A percentile compares a stretch with the other conserved stretches of the same genome.
These are phyloP conservation scores for Etheostoma spectabile DNA, from an alignment of 2,113 vertebrate species.

Conservation along the genomic window DNA sequence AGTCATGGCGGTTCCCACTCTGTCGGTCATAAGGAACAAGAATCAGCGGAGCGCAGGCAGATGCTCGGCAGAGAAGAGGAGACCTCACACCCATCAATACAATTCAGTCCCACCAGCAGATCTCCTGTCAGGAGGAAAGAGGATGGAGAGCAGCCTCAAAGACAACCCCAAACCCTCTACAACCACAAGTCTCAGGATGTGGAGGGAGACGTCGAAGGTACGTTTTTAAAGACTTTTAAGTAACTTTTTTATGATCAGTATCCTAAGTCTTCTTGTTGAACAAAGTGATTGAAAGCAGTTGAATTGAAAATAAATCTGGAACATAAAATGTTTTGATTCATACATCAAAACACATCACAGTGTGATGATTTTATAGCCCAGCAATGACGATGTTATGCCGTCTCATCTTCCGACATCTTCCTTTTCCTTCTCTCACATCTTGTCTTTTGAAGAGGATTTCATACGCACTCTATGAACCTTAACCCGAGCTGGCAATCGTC, in stretches of 20 bases:
- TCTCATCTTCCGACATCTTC: slow-evolving; percentile 8
- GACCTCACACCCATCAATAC: slow-evolving; percentile 55
- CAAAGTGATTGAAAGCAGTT: not conserved
- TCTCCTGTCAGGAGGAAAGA: slow-evolving; percentile 73
- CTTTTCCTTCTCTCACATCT: slow-evolving; percentile 60
- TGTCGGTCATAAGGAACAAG: slow-evolving; percentile 20
- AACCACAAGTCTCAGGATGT: slow-evolving; percentile 76
- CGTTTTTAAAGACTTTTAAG: slow-evolving; percentile 50
- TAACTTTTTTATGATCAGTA: not conserved
- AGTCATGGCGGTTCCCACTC: slow-evolving; percentile 10
- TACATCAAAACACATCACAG: slow-evolving; percentile 10
- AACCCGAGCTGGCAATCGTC: slow-evolving; percentile 55
- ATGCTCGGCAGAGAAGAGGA: slow-evolving; percentile 27
- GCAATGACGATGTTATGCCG: slow-evolving; percentile 10
- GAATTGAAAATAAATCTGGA: slow-evolving; percentile 24
- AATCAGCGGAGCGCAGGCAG: slow-evolving; percentile 16
- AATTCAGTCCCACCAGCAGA: slow-evolving; percentile 79
- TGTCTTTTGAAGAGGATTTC: slow-evolving; percentile 61
- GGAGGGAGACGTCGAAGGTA: slow-evolving; percentile 81
- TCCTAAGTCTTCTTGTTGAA: not conserved
- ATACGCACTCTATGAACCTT: slow-evolving; percentile 42
- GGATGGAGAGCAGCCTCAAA: slow-evolving; percentile 70
- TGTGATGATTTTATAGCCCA: slow-evolving; percentile 6
- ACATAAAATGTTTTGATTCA: slow-evolving; percentile 16
- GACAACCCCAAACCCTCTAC: slow-evolving; percentile 74